Evolutionary conservation across 2,113 vertebrate species (phyloP).

Genomic region (Noctilio leporinus): DNA sequence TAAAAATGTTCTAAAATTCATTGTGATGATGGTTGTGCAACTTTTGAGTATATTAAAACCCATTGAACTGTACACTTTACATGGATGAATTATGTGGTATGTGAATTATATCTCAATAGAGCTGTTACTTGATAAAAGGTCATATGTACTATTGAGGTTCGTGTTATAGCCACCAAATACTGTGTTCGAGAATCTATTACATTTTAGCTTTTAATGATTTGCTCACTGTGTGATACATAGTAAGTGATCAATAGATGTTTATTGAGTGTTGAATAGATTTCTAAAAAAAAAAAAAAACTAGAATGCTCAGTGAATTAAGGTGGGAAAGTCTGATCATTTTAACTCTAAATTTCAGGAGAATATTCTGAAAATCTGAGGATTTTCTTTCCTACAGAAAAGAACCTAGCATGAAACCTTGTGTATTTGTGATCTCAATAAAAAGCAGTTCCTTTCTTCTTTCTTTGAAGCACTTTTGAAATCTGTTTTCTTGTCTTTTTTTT

Average conservation of each 20-base stretch:
- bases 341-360: not conserved
- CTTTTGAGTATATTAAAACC: not conserved
- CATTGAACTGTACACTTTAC: not conserved
- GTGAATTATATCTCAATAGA: not conserved
- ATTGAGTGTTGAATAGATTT: not conserved
- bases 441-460: not conserved
- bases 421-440: not conserved
- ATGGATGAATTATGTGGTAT: not conserved
- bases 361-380: not conserved
- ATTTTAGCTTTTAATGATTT: not conserved
- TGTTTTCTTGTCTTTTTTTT: not conserved
- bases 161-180: not conserved
- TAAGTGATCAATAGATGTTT: not conserved
- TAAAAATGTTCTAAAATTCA: not conserved
- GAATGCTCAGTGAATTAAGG: not conserved
- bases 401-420: not conserved
- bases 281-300: not conserved
- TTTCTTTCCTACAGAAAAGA: slow-evolving; percentile 10
- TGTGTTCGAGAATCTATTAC: not conserved
- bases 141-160: not conserved
- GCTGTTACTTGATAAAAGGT: not conserved
- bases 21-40: not conserved
- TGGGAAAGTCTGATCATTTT: not conserved
- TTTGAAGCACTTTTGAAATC: not conserved
- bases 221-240: not conserved